Evolutionary conservation across 2,113 vertebrate genomes (phyloP).

Genomic region (Lutjanus erythropterus): DNA sequence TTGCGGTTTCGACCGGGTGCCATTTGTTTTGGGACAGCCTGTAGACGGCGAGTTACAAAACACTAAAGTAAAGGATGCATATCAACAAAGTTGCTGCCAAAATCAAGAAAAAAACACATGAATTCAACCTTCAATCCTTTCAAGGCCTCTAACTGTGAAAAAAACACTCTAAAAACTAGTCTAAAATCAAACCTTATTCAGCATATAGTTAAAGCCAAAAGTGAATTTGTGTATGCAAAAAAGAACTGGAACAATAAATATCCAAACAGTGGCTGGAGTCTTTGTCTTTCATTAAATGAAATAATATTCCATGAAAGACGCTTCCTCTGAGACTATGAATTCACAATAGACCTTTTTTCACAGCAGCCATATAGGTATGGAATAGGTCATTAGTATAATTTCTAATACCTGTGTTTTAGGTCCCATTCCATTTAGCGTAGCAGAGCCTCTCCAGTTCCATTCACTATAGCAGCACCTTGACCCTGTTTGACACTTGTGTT

Average conservation of each 20-base stretch:
- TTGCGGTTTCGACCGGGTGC: not conserved
- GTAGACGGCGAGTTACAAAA: not conserved
- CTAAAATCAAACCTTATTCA: not conserved
- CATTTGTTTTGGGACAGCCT: not conserved
- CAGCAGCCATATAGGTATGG: too few relatives aligned
- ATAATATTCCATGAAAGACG: not conserved
- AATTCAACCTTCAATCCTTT: too few relatives aligned
- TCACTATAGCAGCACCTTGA: too few relatives aligned
- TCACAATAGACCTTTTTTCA: too few relatives aligned
- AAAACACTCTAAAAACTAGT: too few relatives aligned
- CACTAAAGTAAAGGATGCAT: not conserved
- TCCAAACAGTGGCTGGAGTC: not conserved
- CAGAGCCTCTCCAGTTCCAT: too few relatives aligned
- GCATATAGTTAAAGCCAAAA: not conserved
- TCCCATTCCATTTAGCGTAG: too few relatives aligned
- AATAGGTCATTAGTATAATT: too few relatives aligned
- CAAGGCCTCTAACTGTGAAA: too few relatives aligned
- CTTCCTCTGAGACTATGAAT: too few relatives aligned
- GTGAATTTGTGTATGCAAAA: not conserved
- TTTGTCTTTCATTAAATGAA: not conserved
- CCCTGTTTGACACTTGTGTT: too few relatives aligned
- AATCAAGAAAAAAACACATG: not conserved
- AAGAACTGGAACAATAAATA: not conserved
- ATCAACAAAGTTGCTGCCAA: not conserved
- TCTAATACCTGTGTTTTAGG: too few relatives aligned